These are phyloP conservation scores for Clusia tigrina DNA, from an alignment of 2,888 invertebrate genomes.

Conservation along the genomic window DNA sequence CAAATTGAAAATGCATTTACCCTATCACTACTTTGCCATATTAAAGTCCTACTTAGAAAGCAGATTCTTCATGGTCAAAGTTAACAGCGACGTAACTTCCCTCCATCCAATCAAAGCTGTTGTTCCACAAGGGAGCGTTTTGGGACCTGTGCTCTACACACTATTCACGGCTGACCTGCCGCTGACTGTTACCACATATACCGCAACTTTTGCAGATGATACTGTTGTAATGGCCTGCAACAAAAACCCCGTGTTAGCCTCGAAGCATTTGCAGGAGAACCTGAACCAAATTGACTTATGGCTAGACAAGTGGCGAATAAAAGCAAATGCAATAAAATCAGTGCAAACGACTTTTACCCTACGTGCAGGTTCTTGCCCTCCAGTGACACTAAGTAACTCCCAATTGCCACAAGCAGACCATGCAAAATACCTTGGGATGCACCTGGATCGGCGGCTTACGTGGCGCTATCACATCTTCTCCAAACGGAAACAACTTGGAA, in stretches of 20 bases:
- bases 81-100: constrained; percentile 9
- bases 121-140: constrained; percentile 22
- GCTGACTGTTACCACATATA: constrained; percentile 5
- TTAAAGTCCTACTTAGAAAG: constrained; percentile 7
- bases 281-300: background rate
- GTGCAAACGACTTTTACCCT: no score
- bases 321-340: background rate
- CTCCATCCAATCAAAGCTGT: constrained; percentile 10
- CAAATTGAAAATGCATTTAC: constrained; percentile 18
- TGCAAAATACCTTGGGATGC: no score
- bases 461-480: no score
- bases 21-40: constrained; percentile 5
- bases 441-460: no score
- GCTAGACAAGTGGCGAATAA: background rate
- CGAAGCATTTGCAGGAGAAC: background rate
- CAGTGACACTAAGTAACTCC: no score
- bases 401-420: no score
- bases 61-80: constrained; percentile 14
- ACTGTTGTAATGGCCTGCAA: constrained; percentile 14
- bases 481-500: no score
- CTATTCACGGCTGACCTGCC: constrained; percentile 20
- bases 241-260: background rate
- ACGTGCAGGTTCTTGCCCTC: no score
- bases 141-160: constrained; percentile 16
- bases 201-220: constrained; percentile 20